Evolutionary conservation across 2,113 vertebrate species (phyloP), one percentile per base, ranked within the genome.

Genomic region (Nanger granti): DNA sequence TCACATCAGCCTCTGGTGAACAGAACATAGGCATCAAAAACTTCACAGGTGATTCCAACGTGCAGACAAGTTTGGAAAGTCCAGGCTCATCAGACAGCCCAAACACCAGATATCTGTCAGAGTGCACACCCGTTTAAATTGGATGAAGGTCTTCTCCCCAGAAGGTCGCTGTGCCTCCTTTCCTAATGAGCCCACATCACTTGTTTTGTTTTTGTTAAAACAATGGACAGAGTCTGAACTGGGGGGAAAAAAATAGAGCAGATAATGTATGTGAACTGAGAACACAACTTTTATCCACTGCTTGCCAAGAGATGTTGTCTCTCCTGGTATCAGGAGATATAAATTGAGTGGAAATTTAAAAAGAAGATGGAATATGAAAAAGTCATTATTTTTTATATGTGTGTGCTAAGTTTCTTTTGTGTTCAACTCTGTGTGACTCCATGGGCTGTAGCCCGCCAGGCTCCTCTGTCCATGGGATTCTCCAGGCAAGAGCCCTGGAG

Each of bases 361-460:
- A 87, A 73, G 41, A 88, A 37, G 7, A 54, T 89, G 29, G 41
- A 79, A 59, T 26, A 64, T 57, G 31, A 20, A 55, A 80, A 93
- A 29, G 41, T 24, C 14, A 64, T 44, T 66, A 62, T 88, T 94
- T 54, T 62, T 73, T 41, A 41, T 24, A 73, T 41, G n/a, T 24
- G n/a, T 24, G 69, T 24, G 69, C n/a, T 41, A 73, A 3, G 69
- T 24, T 41, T 22, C n/a, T 73, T 12, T 24, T 37, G 9, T 73
- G 69, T 73, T 2, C n/a, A 6, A 37, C 20, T 41, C n/a, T 37
- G 6, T 41, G 20, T 24, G 69, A 73, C 20, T 0, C 20, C 0
- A 2, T 12, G 69, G 20, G 2, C 69, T 73, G 69, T 41, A 73
- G 69, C 20, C 1, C 20, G 24, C n/a, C n/a, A 73, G n/a, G 10